Evolutionary conservation across 1,140 invertebrate genomes (phyloP).

Genomic region (Agrypnia vestita): DNA sequence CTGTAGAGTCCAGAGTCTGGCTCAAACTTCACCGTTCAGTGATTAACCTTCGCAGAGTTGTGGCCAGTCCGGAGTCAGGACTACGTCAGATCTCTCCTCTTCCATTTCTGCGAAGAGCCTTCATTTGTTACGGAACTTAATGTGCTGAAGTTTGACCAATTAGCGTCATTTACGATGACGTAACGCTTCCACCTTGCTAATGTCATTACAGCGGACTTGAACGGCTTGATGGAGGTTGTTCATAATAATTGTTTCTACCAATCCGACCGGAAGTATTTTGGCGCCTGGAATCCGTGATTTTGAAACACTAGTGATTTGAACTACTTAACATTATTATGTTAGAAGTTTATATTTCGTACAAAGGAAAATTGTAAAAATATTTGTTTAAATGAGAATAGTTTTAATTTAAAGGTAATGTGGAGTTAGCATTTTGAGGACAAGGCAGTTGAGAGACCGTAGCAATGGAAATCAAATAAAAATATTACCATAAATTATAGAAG

Average conservation of each 20-base stretch:
- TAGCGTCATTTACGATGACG: constrained; percentile 30
- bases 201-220: constrained; percentile 17
- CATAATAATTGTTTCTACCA: background rate
- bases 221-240: background rate
- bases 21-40: background rate
- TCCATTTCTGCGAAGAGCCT: background rate
- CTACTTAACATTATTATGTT: too few species aligned
- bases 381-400: too few species aligned
- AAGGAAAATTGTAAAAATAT: too few species aligned
- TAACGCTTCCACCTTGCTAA: constrained; percentile 14
- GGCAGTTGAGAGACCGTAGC: too few species aligned
- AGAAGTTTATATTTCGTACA: too few species aligned
- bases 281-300: too few species aligned
- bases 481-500: too few species aligned
- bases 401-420: too few species aligned
- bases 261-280: too few species aligned
- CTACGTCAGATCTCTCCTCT: background rate
- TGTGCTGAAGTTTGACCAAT: constrained; percentile 32
- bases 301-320: too few species aligned
- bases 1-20: background rate
- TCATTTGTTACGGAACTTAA: constrained; percentile 11
- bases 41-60: background rate
- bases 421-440: too few species aligned
- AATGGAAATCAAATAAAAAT: too few species aligned
- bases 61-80: background rate